Percentiles rank a stretch among this genome's conserved stretches.
Conservation (phyloP, 2,797 vertebrate genomes). For the Gymnothorax reevesii region DNA sequence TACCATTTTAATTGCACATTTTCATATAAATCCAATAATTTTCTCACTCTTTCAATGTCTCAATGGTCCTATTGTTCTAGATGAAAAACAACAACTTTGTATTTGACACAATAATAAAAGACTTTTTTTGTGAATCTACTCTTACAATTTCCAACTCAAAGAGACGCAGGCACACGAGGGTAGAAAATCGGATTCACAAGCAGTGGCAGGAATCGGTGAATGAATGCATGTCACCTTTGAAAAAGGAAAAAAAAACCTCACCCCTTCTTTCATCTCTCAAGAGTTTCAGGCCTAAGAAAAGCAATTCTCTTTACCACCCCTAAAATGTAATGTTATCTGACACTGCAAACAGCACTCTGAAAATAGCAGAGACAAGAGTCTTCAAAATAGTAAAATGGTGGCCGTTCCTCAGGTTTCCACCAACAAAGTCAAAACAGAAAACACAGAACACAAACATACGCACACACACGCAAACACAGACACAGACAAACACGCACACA, state of each 20-base stretch:
- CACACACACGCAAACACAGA: background rate
- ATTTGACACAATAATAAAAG: background rate
- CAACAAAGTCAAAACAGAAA: background rate
- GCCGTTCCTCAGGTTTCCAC: background rate
- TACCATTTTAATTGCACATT: constrained; percentile 24
- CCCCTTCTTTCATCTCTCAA: background rate
- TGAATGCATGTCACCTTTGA: background rate
- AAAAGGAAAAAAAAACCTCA: background rate
- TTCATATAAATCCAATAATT: constrained; percentile 20
- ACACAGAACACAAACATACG: background rate
- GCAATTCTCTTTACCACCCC: background rate
- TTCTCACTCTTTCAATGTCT: constrained; percentile 17
- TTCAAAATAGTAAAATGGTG: constrained; percentile 7
- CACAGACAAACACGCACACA: background rate
- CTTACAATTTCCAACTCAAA: constrained; percentile 18
- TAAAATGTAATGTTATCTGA: background rate
- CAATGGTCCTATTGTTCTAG: constrained; percentile 15
- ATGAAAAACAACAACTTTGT: constrained; percentile 2
- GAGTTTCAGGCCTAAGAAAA: background rate
- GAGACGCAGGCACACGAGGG: background rate
- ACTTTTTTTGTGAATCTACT: constrained; percentile 23
- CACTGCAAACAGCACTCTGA: constrained; percentile 9
- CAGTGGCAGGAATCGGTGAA: background rate
- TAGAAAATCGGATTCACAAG: background rate
- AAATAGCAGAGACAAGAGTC: background rate